These are phyloP conservation scores for Dicyrtomina minuta DNA, from an alignment of 2,888 invertebrate genomes.

Conservation along the genomic window DNA sequence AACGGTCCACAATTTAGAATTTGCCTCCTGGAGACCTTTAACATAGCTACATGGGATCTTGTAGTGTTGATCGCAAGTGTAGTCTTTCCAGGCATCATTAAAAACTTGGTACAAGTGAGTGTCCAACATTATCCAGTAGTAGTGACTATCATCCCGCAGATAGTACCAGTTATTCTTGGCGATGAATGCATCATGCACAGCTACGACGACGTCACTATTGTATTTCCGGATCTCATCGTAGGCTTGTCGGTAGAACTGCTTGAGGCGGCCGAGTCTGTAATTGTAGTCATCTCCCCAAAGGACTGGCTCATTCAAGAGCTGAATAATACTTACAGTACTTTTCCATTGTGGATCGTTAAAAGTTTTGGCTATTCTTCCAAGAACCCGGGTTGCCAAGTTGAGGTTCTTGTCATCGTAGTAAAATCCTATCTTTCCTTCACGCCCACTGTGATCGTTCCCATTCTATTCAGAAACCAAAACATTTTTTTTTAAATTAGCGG, in stretches of 20 bases:
- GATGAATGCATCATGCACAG: slow-evolving; percentile 53
- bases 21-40: slow-evolving; percentile 20
- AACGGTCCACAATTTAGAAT: slow-evolving; percentile 45
- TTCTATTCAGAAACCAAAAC: slow-evolving; percentile 34
- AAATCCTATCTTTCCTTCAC: slow-evolving; percentile 43
- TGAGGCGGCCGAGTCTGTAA: slow-evolving; percentile 41
- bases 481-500: not conserved
- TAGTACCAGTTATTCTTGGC: slow-evolving; percentile 47
- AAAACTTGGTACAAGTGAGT: slow-evolving; percentile 42
- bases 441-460: slow-evolving; percentile 51
- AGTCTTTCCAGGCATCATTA: slow-evolving; percentile 28
- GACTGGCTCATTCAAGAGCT: slow-evolving; percentile 50
- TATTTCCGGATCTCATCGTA: slow-evolving; percentile 44
- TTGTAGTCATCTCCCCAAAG: slow-evolving; percentile 50
- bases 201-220: slow-evolving; percentile 45
- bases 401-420: slow-evolving; percentile 47
- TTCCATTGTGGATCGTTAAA: slow-evolving; percentile 44
- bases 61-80: slow-evolving; percentile 43
- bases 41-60: slow-evolving; percentile 35
- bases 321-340: slow-evolving; percentile 42
- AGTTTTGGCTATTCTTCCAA: slow-evolving; percentile 43
- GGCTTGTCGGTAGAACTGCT: slow-evolving; percentile 43
- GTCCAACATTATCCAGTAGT: slow-evolving; percentile 35
- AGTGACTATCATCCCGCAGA: slow-evolving; percentile 43
- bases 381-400: slow-evolving; percentile 36